Evolutionary conservation across 2,888 invertebrate species (phyloP).

Genomic region (Thera britannica): DNA sequence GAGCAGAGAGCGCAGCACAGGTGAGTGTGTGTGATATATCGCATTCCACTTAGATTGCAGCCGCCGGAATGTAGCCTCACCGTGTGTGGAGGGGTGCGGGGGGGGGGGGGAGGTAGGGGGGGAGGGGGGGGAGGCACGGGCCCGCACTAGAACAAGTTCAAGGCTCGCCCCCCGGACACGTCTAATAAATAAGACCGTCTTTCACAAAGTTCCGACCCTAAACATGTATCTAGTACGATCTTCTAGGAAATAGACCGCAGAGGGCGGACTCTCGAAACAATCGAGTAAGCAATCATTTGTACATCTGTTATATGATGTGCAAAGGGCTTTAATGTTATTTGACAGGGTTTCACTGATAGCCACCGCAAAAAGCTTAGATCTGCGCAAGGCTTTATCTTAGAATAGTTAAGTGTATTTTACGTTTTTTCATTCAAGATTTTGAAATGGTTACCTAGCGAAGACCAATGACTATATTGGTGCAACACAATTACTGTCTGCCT

Average conservation of each 20-base stretch:
- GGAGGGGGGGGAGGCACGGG: slow-evolving; percentile 7
- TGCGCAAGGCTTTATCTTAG: no score
- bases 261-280: neutral
- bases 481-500: no score
- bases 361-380: no score
- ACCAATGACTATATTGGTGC: no score
- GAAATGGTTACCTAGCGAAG: no score
- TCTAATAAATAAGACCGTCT: slow-evolving; percentile 19
- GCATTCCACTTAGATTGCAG: slow-evolving; percentile 57
- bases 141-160: slow-evolving; percentile 19
- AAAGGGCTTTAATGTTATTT: no score
- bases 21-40: no score
- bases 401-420: no score
- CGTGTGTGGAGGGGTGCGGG: slow-evolving; percentile 35
- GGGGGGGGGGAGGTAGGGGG: slow-evolving; percentile 1
- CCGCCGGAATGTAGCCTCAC: slow-evolving; percentile 53
- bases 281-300: neutral
- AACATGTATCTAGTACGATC: neutral
- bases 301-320: no score
- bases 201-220: slow-evolving; percentile 13
- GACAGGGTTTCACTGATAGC: no score
- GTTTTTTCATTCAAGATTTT: no score
- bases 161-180: slow-evolving; percentile 1
- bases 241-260: slow-evolving; percentile 2
- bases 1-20: no score